Evolutionary conservation across 2,888 invertebrate genomes (phyloP), one percentile per base, ranked within the genome.

Genomic region (Volucella inanis): DNA sequence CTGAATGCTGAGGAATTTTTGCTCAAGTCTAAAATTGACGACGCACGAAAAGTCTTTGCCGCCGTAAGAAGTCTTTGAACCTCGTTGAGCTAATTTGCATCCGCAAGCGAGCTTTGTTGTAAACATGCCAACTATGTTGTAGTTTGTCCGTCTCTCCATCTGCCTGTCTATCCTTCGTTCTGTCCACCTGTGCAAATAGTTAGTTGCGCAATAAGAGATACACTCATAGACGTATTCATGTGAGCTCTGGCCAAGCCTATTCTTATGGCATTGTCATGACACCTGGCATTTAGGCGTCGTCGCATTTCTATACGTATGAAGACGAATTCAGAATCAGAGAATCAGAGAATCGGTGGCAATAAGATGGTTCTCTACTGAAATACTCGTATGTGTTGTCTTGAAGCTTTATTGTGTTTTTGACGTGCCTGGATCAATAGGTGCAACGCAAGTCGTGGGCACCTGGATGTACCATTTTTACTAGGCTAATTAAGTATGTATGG

Each of bases 371-470:
- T 68, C 50, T 8, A 8, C 31, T 31, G 38, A 45, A 11, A 1
- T 31, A n/a, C 41, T n/a, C 1, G 14, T 31, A 38, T 39, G 22
- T 15, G n/a, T 39, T 54, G 39, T 61, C 59, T 38, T 18, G 22
- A 67, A 62, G 18, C 47, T 31, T 67, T 72, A 52, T 61, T 52
- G 41, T 10, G 39, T 45, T 64, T 18, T 55, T 64, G 50, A 78
- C 31, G 31, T 76, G 70, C 64, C 70, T 81, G 55, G 57, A 18
- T 50, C 57, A 68, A 57, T 61, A 76, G 81, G 81, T 81, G 81
- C 81, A 76, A 76, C 47, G 9, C 12, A 52, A 3, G 15, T 38
- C 41, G 55, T 38, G 72, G 45, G 45, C 64, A 55, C 47, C 62
- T 52, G 52, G 45, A 71, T 71, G 61, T 52, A 18, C 38, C 47